Evolutionary conservation across 2,797 vertebrate genomes (phyloP), one percentile per base, ranked within the genome.

Genomic region (Rhinatrema bivittatum): DNA sequence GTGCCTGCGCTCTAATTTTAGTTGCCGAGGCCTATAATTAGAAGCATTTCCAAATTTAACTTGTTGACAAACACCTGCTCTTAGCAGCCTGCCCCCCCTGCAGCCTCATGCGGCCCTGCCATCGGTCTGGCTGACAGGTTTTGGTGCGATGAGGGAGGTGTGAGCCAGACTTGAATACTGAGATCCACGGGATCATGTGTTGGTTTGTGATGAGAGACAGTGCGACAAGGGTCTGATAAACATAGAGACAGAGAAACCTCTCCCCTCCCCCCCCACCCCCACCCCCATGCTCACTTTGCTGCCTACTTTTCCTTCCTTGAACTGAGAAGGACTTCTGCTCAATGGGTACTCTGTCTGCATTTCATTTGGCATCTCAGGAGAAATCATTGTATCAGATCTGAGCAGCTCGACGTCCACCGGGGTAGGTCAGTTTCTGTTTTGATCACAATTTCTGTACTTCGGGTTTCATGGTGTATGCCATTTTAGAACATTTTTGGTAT

Each of bases 1-100:
- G n/a, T n/a, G n/a, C n/a, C n/a, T n/a, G n/a, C n/a, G 51, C 68
- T 76, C 76, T 78, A 70, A 78, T 70, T 81, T 78, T 76, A 71
- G 53, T 57, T 49, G 13, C 36, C 45, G 36, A 4, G 27, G 25
- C 28, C 70, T 77, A 77, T 71, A 78, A 71, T 75, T 79, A 74
- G 78, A 78, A 75, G 65, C 52, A 57, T 71, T 55, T 76, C 53
- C 56, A 65, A 64, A 71, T 44, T n/a, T n/a, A n/a, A n/a, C n/a
- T 76, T 76, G 70, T 79, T 84, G 79, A 78, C 64, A 75, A 70
- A 76, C 68, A 79, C 70, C 70, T 65, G 60, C 53, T 59, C 55
- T 35, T n/a, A 16, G 41, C 35, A 35, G 51, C 24, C 6, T 50
- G 34, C 60, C 60, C 51, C 60, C 51, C 57, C 60, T n/a, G n/a